Conservation (phyloP, 2,113 vertebrate genomes). For the Ailurus styani region DNA sequence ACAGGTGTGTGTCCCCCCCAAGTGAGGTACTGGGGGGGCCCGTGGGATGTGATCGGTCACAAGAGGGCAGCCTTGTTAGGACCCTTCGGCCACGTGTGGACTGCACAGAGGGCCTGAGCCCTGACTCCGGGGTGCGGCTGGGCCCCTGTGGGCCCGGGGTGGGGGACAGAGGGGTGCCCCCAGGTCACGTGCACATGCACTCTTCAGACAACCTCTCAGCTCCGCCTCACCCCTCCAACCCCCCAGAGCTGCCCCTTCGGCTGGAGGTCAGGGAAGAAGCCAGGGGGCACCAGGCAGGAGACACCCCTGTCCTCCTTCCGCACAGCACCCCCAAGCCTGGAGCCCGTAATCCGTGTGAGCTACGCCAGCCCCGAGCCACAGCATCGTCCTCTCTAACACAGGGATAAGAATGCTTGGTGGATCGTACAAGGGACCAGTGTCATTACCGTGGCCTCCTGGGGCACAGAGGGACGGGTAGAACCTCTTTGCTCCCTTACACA, state of each 20-base stretch:
- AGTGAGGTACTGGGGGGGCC: background rate
- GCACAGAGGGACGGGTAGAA: fast-evolving
- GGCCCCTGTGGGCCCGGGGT: no score
- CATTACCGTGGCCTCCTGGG: fast-evolving
- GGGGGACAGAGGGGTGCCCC: background rate
- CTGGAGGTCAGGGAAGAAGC: background rate
- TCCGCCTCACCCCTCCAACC: background rate
- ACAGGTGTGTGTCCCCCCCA: background rate
- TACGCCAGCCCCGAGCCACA: fast-evolving
- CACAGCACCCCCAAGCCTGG: background rate
- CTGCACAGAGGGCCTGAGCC: background rate
- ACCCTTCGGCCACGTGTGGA: fast-evolving
- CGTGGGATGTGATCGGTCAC: background rate
- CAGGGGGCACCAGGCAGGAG: background rate
- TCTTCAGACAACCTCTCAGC: background rate
- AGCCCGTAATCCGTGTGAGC: background rate
- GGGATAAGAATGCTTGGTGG: fast-evolving
- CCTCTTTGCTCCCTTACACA: background rate
- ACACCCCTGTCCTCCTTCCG: no score
- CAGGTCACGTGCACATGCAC: background rate
- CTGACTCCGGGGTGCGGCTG: fast-evolving
- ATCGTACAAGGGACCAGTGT: fast-evolving
- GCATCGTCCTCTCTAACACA: background rate
- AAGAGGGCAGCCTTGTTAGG: background rate
- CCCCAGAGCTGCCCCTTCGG: background rate